phyloP scores from a whole-genome alignment of 1,140 invertebrate genomes.

The Solenopsis invicta region DNA sequence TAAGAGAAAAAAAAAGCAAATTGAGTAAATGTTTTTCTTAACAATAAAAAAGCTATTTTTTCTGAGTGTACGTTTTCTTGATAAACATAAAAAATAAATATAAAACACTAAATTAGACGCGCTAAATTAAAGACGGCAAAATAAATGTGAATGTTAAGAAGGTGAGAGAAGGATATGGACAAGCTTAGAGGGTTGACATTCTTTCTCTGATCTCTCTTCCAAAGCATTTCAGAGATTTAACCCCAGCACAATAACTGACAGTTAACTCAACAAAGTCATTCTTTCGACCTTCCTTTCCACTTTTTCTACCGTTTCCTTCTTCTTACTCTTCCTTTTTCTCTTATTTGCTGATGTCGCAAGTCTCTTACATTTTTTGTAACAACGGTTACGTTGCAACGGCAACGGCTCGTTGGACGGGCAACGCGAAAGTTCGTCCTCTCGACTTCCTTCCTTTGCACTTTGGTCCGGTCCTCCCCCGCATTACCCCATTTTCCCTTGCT shows the following conservation, averaged over 20 bases:
- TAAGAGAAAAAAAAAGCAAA: too few species aligned
- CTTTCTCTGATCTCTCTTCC: background rate
- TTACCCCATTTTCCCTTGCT: slow-evolving; percentile 32
- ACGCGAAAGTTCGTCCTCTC: slow-evolving; percentile 57
- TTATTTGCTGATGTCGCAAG: slow-evolving; percentile 26
- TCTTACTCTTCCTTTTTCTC: background rate
- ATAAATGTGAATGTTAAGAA: slow-evolving; percentile 10
- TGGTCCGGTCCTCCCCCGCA: slow-evolving; percentile 29
- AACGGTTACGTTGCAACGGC: slow-evolving; percentile 40
- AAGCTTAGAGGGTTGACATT: background rate
- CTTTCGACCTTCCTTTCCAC: slow-evolving; percentile 36
- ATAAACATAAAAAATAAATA: background rate
- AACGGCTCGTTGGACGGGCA: slow-evolving; percentile 56
- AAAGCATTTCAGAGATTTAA: slow-evolving; percentile 40
- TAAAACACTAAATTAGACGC: slow-evolving; percentile 5
- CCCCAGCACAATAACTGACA: slow-evolving; percentile 8
- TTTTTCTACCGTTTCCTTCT: slow-evolving; percentile 4
- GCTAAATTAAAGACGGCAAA: background rate
- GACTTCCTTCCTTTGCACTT: slow-evolving; percentile 57
- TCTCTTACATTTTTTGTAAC: slow-evolving; percentile 59
- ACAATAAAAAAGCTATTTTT: too few species aligned
- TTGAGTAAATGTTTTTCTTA: too few species aligned
- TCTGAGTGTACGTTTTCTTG: too few species aligned
- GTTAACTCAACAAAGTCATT: slow-evolving; percentile 56
- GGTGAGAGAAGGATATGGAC: background rate